Base-by-base conservation (phyloP, 1,140 invertebrate species). In the Leptopilina clavipes region DNA sequence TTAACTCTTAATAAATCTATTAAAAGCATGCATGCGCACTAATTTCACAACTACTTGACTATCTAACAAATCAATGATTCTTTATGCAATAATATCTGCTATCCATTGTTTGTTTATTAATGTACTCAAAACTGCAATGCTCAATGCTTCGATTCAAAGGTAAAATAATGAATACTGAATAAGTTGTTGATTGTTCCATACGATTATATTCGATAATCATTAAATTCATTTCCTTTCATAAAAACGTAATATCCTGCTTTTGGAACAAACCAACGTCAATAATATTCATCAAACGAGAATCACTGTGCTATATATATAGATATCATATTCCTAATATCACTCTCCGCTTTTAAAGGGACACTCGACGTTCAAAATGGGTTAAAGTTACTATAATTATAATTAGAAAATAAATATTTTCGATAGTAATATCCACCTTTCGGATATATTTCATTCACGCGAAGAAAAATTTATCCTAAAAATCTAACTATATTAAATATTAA, bases 121-220 rank as follows among this genome's bases (percentile, higher is more conserved):
- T 52, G 6, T 52, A 52, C 48, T 52, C 48, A 52, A 52, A 52
- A 17, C 48, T 52, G 17, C n/a, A 52, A 40, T 40, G 48, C 14
- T 52, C 48, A 52, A 17, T 52, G 48, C 14, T 52, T 52, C 11
- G 17, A 59, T 59, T 59, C 56, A 19, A 59, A 59, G 56, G 22
- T 86, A 87, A 88, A 87, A 88, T 83, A 86, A 88, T 86, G 81
- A 87, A 88, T 87, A 84, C 80, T 85, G 84, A 84, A 86, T 87
- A 85, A 87, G 86, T 86, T 85, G 83, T 76, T 82, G 84, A 86
- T 86, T 84, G 86, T 79, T 83, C 77, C 79, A 70, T 81, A 83
- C 79, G 82, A 83, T 84, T 82, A 82, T 79, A 75, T 76, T 76
- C 74, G 78, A 76, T 73, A 75, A 81, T 81, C 79, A 81, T 80